Conservation (phyloP, 2,113 vertebrate species). For the Halcyon senegalensis region DNA sequence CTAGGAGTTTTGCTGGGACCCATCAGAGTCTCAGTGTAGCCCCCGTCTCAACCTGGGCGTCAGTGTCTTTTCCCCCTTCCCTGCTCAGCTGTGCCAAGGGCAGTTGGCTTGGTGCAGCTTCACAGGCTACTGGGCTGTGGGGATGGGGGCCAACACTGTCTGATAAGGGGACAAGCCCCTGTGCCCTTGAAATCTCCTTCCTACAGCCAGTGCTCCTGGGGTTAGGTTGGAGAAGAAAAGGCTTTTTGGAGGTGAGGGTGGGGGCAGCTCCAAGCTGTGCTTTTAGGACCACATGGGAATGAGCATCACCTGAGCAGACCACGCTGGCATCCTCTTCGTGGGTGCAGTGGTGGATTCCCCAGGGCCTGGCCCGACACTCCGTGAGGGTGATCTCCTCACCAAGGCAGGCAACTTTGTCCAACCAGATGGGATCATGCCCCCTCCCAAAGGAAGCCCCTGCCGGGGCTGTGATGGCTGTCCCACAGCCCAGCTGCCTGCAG, state of each 20-base stretch:
- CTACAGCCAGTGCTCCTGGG: not conserved
- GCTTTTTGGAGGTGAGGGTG: not conserved
- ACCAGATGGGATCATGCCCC: not conserved
- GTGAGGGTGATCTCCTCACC: not conserved
- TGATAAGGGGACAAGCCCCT: not conserved
- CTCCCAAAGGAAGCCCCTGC: not conserved
- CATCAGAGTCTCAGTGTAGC: fast-evolving
- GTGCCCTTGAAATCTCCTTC: not conserved
- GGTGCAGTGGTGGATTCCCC: not conserved
- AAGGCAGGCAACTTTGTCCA: not conserved
- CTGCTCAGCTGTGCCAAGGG: not conserved
- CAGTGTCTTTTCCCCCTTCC: not conserved
- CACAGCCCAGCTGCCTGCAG: constrained; percentile 27
- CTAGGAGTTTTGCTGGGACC: not conserved
- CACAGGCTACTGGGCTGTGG: not conserved
- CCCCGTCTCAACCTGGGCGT: fast-evolving
- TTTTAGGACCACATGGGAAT: not conserved
- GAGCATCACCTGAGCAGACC: constrained; percentile 30
- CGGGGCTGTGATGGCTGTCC: fast-evolving
- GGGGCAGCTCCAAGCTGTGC: not conserved
- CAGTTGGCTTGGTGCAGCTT: not conserved
- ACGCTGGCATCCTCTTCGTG: not conserved
- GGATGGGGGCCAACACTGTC: not conserved
- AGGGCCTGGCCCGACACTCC: not conserved
- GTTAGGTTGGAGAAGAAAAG: not conserved